Evolutionary conservation across 2,113 vertebrate genomes (phyloP), one percentile per base, ranked within the genome.

Genomic region (Eptesicus fuscus): DNA sequence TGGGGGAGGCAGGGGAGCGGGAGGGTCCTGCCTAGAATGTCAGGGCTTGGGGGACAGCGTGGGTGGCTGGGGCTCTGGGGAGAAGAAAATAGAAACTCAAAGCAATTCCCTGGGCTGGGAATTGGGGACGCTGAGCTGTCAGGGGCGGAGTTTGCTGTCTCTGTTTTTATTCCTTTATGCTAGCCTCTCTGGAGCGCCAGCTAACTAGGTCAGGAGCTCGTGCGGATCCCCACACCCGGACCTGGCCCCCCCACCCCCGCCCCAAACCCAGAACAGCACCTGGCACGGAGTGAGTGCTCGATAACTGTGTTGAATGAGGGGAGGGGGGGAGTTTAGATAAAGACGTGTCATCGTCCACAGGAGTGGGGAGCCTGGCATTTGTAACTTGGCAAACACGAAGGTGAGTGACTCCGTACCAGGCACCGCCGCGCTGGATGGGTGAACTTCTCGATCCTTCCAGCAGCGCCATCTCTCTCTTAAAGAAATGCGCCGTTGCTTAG

Each of bases 271-370:
- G 18, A 83, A 37, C 49, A 63, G 47, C 2, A 28, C 35, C 40
- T 8, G 67, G 63, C 47, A 40, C 61, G 63, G 40, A 44, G 51
- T 3, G 2, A 65, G 23, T 2, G 56, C 28, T 23, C 49, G 0
- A 0, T 28, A 13, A 42, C 44, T 16, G 6, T 5, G 16, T 3
- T 61, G 65, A 20, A 11, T 2, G 56, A 69, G 22, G 17, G 20
- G n/a, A 25, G 1, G 49, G 12, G 9, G 12, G 56, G 17, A 17
- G 37, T 28, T 44, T 28, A 16, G 71, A 4, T 1, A 28, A 23
- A 49, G 30, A 35, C 10, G 22, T 13, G 17, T 0, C 0, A 7
- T 25, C 6, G 9, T 25, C 37, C 25, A 0, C 11, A 28, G 51
- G 47, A 23, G 3, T 1, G 5, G 37, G 9, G 37, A 74, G 51